These are phyloP conservation scores for Ceratitis capitata DNA, from an alignment of 1,140 invertebrate species.

Conservation along the genomic window DNA sequence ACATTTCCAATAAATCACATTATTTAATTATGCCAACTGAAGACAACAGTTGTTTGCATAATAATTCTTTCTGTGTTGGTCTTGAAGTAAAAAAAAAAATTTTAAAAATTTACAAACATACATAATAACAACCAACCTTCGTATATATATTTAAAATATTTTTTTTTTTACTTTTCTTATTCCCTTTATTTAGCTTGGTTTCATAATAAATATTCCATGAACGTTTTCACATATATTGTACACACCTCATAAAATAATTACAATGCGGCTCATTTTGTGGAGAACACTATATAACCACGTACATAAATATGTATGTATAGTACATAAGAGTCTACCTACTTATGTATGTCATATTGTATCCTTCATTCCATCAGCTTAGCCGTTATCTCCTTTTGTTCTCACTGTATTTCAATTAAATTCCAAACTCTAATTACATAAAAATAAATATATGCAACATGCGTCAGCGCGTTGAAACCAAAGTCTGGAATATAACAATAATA, in stretches of 20 bases:
- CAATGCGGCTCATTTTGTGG: neutral
- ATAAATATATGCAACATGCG: slow-evolving; percentile 31
- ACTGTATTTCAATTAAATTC: slow-evolving; percentile 34
- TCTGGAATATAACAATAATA: neutral
- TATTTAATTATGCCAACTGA: neutral
- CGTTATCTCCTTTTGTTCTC: neutral
- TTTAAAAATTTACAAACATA: neutral
- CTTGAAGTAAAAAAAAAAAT: neutral
- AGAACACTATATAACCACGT: neutral
- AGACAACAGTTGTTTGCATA: neutral
- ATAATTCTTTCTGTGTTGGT: neutral
- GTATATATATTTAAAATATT: neutral
- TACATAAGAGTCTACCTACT: neutral
- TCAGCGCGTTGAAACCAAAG: neutral
- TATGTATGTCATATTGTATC: neutral
- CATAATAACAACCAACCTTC: neutral
- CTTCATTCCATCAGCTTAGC: neutral
- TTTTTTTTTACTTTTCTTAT: neutral
- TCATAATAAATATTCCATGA: neutral
- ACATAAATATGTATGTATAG: neutral
- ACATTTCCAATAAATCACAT: neutral
- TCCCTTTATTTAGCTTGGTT: neutral
- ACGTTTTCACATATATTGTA: neutral
- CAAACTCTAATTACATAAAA: slow-evolving; percentile 4
- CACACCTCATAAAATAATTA: neutral